Base-by-base conservation (phyloP, 1,140 invertebrate species). In the Idris sp. region DNA sequence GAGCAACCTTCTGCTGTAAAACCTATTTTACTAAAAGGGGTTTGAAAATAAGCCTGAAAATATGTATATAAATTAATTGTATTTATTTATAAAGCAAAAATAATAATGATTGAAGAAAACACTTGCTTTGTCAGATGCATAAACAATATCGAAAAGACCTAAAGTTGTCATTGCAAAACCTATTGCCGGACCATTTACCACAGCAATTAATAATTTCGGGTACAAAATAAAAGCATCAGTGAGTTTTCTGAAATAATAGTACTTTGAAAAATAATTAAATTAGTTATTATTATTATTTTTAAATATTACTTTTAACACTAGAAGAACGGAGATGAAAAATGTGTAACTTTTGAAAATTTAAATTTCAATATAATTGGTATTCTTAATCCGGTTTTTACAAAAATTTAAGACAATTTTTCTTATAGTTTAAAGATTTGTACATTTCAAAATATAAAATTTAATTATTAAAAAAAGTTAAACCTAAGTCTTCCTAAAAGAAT, bases 131-230 rank as follows among this genome's bases (percentile, higher is more conserved):
- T 95, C 91, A n/a, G 92, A 92, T 30, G 95, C 94, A 87, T 95
- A 97, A 15, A 98, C 92, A 38, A 94, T 89, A 89, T 99, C 97
- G 90, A 92, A 98, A 0, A 98, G 88, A 6, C 91, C 91, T 13
- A 97, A 84, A 0, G 92, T 91, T 5, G 97, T 98, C 0, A 93
- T 92, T 40, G 92, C 92, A 72, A 99, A 92, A 11, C 98, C 98
- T 65, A 98, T 91, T n/a, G 97, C 96, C 40, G 95, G 96, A 25
- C 97, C 97, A 91, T 99, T 97, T 0, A 99, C 92, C 31, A 97
- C 86, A 26, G 92, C 94, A 56, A 98, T 90, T 31, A 99, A 81
- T 11, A 97, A 89, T 86, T 99, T 99, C 0, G 95, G 93, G 82
- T 95, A 97, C 61, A 91, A 90, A 69, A 99, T 96, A 73, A 97